These are phyloP conservation scores for Teleopsis dalmanni DNA, from an alignment of 1,140 invertebrate genomes.

Conservation along the genomic window DNA sequence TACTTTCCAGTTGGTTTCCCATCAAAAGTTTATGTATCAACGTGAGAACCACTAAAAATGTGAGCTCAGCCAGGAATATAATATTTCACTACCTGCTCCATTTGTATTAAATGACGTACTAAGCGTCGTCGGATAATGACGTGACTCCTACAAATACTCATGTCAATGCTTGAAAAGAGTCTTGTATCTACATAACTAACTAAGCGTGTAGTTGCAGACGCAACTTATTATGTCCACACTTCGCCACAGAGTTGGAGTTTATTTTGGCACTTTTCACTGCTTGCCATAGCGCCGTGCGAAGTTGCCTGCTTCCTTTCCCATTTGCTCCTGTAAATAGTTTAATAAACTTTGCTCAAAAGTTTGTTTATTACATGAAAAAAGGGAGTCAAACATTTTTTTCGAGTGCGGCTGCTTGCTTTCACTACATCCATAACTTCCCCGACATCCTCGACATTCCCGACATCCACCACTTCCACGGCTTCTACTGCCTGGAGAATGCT, in stretches of 20 bases:
- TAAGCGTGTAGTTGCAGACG: slow-evolving; percentile 39
- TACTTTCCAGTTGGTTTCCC: no score
- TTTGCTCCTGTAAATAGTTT: slow-evolving; percentile 18
- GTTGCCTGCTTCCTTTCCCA: neutral
- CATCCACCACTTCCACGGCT: neutral
- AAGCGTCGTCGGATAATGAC: no score
- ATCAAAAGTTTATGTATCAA: no score
- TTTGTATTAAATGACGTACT: no score
- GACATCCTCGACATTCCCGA: neutral
- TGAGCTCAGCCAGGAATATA: no score
- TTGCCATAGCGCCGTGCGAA: no score
- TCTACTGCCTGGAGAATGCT: neutral
- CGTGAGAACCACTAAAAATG: no score
- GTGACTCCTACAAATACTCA: no score
- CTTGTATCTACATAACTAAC: slow-evolving; percentile 40
- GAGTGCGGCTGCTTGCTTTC: slow-evolving; percentile 19
- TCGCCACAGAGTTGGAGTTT: neutral
- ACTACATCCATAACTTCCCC: neutral
- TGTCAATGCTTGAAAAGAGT: no score
- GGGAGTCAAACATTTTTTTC: slow-evolving; percentile 8
- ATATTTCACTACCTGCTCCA: no score
- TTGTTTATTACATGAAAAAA: slow-evolving; percentile 36
- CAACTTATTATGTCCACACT: slow-evolving; percentile 14
- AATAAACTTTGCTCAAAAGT: slow-evolving; percentile 39
- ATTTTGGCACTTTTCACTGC: no score